Evolutionary conservation across 2,113 vertebrate genomes (phyloP), one percentile per base, ranked within the genome.

Genomic region (Chionomys nivalis): DNA sequence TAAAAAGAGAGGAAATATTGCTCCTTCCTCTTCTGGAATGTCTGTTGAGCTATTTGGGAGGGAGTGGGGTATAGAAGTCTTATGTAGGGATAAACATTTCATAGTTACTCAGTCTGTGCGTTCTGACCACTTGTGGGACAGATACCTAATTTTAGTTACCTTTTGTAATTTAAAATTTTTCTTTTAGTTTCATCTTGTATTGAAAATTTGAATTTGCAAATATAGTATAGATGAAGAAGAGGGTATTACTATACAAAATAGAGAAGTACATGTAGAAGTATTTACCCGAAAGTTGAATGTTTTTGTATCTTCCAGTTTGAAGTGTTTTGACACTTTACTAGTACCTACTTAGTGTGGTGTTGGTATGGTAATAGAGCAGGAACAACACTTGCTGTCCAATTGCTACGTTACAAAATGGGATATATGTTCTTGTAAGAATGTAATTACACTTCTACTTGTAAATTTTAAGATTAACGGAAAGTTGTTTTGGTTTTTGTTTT

Each of bases 171-270:
- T 61, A 63, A 79, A 65, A 96, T 31, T 1, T 93, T 94, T 96
- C 75, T 88, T 89, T 63, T 85, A 97, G 83, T 61, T 82, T 94
- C 97, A 95, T 95, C 97, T 98, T 97, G 93, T 97, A 98, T 97
- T 97, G 78, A 97, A 94, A 97, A 81, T 23, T 97, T 42, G 83
- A 39, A 96, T 21, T 83, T 3, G 36, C 58, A 42, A 85, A 68
- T 91, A 87, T 89, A 83, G 66, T 91, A 19, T 76, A 33, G 47
- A 28, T 97, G 75, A 89, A 78, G 39, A 55, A 66, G 55, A 63
- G 70, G 21, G 19, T 19, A 26, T 87, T 79, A 47, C 1, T 73
- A 19, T 73, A 70, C 36, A 91, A 75, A 93, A 36, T 14, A 90
- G 39, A 14, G 52, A 85, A 65, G 55, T 31, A 85, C n/a, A 17